phyloP scores from a whole-genome alignment of 2,888 invertebrate species.

The Lingula anatina region DNA sequence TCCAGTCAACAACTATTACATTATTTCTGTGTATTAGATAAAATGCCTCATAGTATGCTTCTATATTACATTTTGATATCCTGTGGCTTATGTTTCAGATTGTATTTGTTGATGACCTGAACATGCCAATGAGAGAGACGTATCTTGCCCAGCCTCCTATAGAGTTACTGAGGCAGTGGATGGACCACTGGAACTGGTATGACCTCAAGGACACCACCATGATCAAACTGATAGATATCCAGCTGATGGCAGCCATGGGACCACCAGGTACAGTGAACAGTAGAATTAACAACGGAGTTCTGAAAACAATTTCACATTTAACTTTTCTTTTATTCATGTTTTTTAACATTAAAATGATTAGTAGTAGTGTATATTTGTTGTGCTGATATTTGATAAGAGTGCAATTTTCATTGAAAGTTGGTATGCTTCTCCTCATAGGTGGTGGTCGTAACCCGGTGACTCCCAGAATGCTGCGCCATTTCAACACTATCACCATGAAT shows the following conservation, averaged over 20 bases:
- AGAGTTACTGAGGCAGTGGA: constrained; percentile 65
- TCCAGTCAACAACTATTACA: too few species aligned
- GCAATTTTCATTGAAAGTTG: background rate
- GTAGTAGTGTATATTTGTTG: background rate
- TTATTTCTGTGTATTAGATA: too few species aligned
- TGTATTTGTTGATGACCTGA: constrained; percentile 93
- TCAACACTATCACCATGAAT: constrained; percentile 52
- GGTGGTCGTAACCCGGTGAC: constrained; percentile 52
- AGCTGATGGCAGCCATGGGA: constrained; percentile 52
- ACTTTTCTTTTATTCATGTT: background rate
- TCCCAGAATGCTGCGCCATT: constrained; percentile 50
- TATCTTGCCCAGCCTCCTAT: constrained; percentile 94
- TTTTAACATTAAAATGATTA: background rate
- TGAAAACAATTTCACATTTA: background rate
- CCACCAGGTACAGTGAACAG: too few species aligned
- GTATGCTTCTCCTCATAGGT: constrained; percentile 51
- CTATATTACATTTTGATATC: too few species aligned
- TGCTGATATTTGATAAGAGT: background rate
- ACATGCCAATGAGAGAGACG: constrained; percentile 83
- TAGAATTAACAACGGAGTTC: too few species aligned
- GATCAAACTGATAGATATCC: constrained; percentile 50
- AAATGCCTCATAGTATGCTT: too few species aligned
- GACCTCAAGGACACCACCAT: constrained; percentile 50
- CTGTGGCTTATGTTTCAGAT: constrained; percentile 61
- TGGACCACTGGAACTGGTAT: constrained; percentile 53